Base-by-base conservation (phyloP, 2,113 vertebrate species). In the Grus americana region DNA sequence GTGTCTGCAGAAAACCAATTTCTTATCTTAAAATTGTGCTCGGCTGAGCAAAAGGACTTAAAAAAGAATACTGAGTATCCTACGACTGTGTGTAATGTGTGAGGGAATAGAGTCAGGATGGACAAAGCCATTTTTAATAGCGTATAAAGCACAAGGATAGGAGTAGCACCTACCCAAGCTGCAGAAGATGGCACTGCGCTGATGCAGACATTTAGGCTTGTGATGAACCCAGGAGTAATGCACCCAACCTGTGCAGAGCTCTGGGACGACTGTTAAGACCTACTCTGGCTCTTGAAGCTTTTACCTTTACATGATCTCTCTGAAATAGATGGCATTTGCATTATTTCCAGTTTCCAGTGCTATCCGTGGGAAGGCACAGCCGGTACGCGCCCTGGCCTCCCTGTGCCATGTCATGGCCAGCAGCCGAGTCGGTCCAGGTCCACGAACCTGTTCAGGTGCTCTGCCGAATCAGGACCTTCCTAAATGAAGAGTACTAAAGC, bases 21-120 rank as follows among this genome's bases (percentile, higher is more conserved):
- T 74, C 90, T 95, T 93, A 42, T 42, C 90, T 88, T 93, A 74
- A 82, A 93, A 94, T 49, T 90, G 92, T 84, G 85, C 82, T 95
- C 1, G 8, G 75, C 71, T 88, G 85, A 97, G 81, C 94, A 95
- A 94, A 94, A 90, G 75, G 92, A 92, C 67, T 71, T 86, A 44
- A 90, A 71, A 88, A 75, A 92, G 46, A 85, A 55, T 59, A 90
- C 2, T 70, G 55, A 32, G 47, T 54, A 62, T 72, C 74, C 87
- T 52, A 49, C 62, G 21, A 30, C 52, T 40, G n/a, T 19, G 67
- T 57, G 42, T 36, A 55, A 71, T 3, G 29, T 67, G 70, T 63
- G 44, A 83, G 34, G 86, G 79, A 79, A 67, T 0, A 63, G 63
- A 78, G 49, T 18, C 2, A 4, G 71, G 94, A 4, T 73, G 54